phyloP scores from a whole-genome alignment of 2,113 vertebrate species.

The Eretmochelys imbricata region DNA sequence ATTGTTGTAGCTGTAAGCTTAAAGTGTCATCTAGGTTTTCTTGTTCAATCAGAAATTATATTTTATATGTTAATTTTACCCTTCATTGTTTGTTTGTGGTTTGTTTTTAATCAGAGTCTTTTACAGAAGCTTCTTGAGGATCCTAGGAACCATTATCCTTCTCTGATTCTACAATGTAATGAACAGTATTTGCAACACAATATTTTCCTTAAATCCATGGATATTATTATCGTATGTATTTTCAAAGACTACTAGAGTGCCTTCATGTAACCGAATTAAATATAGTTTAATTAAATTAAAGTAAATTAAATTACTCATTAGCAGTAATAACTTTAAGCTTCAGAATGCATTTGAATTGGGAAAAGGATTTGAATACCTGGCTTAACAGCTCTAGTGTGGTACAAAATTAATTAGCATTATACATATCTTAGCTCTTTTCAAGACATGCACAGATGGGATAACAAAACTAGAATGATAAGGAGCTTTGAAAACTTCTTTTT shows the following conservation, averaged over 20 bases:
- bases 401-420: constrained; percentile 78
- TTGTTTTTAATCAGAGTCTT: constrained; percentile 69
- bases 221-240: constrained; percentile 68
- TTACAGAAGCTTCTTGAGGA: constrained; percentile 34
- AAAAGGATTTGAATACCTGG: constrained; percentile 77
- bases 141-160: constrained; percentile 44
- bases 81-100: constrained; percentile 42
- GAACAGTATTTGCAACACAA: constrained; percentile 64
- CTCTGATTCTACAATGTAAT: constrained; percentile 47
- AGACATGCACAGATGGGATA: constrained; percentile 67
- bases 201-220: constrained; percentile 71
- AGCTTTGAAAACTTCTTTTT: constrained; percentile 66
- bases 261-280: constrained; percentile 77
- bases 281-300: constrained; percentile 79
- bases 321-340: constrained; percentile 75
- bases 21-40: constrained; percentile 45
- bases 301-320: constrained; percentile 79
- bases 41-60: constrained; percentile 46
- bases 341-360: constrained; percentile 68
- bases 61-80: constrained; percentile 61
- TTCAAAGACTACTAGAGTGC: constrained; percentile 67
- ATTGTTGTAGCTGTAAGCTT: constrained; percentile 17
- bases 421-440: constrained; percentile 73
- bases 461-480: constrained; percentile 74
- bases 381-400: constrained; percentile 71